phyloP scores from a whole-genome alignment of 2,113 vertebrate species.

The Meleagris gallopavo region DNA sequence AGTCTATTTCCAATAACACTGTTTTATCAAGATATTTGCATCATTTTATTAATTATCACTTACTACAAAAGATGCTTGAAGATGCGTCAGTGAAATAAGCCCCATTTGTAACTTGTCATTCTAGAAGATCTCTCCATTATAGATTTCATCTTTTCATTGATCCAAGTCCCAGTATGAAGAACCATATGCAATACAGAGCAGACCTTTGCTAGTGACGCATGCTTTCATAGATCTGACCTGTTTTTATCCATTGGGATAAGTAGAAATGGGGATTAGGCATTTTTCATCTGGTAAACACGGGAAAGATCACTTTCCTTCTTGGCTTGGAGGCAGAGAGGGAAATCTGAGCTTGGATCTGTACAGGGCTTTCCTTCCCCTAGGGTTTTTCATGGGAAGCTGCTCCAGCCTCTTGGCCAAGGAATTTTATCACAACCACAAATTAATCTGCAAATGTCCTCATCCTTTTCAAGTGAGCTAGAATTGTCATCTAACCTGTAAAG shows the following conservation, averaged over 20 bases:
- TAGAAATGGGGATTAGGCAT: not conserved
- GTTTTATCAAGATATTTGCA: not conserved
- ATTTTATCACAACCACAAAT: not conserved
- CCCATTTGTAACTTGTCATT: not conserved
- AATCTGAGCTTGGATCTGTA: not conserved
- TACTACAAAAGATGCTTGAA: not conserved
- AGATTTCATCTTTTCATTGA: not conserved
- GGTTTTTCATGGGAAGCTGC: not conserved
- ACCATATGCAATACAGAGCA: accelerated
- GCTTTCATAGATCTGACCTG: not conserved
- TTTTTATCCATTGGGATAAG: not conserved
- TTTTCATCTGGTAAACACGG: not conserved
- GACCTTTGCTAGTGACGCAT: not conserved
- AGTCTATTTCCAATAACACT: not conserved
- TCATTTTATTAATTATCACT: not conserved
- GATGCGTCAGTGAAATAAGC: not conserved
- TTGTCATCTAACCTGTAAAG: not conserved
- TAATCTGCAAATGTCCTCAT: not conserved
- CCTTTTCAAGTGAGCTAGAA: not conserved
- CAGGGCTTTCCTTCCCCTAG: not conserved
- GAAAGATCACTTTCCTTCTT: not conserved
- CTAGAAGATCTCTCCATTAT: not conserved
- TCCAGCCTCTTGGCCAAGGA: not conserved
- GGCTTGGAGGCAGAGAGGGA: not conserved
- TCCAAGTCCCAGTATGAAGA: not conserved